phyloP scores from a whole-genome alignment of 2,888 invertebrate species.

The Gandaritis pyraliata region DNA sequence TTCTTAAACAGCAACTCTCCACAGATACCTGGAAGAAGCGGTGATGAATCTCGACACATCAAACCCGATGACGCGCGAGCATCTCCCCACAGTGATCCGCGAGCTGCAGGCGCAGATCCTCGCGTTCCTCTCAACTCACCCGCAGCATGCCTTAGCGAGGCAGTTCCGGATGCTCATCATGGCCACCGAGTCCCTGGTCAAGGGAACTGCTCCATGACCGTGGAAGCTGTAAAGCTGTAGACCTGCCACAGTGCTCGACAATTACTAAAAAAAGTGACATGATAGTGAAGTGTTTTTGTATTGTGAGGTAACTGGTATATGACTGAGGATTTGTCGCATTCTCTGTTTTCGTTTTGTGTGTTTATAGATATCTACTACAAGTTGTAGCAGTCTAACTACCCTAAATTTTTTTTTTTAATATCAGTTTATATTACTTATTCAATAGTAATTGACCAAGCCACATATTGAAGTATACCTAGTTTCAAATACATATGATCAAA shows the following conservation, averaged over 20 bases:
- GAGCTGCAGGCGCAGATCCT: conserved; percentile 90
- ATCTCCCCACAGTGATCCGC: conserved; percentile 90
- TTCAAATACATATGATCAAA: too few relatives aligned
- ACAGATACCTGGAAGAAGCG: conserved; percentile 95
- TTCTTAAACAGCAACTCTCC: conserved; percentile 21
- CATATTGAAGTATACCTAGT: too few relatives aligned
- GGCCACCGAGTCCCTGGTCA: conserved; percentile 86
- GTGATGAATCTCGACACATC: conserved; percentile 91
- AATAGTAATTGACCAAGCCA: too few relatives aligned
- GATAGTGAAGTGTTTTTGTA: neutral
- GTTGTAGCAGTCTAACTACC: too few relatives aligned
- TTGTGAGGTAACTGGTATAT: too few relatives aligned
- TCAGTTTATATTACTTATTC: too few relatives aligned
- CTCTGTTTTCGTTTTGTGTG: too few relatives aligned
- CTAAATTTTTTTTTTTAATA: too few relatives aligned
- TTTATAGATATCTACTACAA: too few relatives aligned
- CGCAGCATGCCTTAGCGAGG: conserved; percentile 86
- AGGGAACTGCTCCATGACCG: conserved; percentile 60
- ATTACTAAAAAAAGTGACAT: conserved; percentile 11
- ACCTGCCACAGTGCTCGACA: neutral
- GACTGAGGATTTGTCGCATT: too few relatives aligned
- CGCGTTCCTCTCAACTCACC: conserved; percentile 87
- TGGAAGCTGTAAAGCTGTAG: neutral
- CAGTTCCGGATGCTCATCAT: conserved; percentile 89
- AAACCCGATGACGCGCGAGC: conserved; percentile 92